These are phyloP conservation scores for Monopis laevigella DNA, from an alignment of 2,888 invertebrate species.

Conservation along the genomic window DNA sequence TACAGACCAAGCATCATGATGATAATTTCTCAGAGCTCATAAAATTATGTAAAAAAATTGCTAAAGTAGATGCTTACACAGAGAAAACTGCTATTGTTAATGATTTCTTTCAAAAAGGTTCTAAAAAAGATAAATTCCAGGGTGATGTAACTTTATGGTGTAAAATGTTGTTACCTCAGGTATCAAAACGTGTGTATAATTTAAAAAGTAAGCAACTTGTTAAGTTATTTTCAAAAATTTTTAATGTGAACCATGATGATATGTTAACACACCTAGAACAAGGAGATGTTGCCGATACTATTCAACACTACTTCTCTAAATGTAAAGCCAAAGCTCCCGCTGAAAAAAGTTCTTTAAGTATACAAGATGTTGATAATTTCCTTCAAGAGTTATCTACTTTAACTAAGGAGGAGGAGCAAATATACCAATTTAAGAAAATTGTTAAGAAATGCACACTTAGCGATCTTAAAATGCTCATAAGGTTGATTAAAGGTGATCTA, in stretches of 20 bases:
- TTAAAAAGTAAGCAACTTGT: conserved; percentile 91
- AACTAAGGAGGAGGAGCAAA: conserved; percentile 90
- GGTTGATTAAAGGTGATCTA: conserved; percentile 91
- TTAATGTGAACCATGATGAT: conserved; percentile 75
- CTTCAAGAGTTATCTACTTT: conserved; percentile 76
- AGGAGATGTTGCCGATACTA: conserved; percentile 91
- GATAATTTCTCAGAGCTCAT: conserved; percentile 81
- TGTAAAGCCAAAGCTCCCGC: conserved; percentile 69
- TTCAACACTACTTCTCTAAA: conserved; percentile 77
- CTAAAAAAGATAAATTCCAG: conserved; percentile 71
- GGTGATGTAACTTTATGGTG: conserved; percentile 85
- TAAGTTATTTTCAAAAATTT: conserved; percentile 86
- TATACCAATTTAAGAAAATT: conserved; percentile 76
- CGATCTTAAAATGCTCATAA: conserved; percentile 86
- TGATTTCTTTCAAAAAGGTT: conserved; percentile 71
- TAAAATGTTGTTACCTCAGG: conserved; percentile 83
- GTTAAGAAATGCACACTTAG: conserved; percentile 79
- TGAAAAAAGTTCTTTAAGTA: conserved; percentile 73
- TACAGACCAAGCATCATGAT: conserved; percentile 55
- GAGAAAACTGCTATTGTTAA: conserved; percentile 81
- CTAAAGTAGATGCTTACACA: conserved; percentile 80
- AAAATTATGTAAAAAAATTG: conserved; percentile 79
- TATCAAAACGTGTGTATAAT: conserved; percentile 88
- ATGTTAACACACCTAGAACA: conserved; percentile 90
- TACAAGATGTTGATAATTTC: conserved; percentile 81